A percentile compares a stretch with the other conserved stretches of the same genome.
Conservation (phyloP, 1,140 invertebrate species). For the Zeugodacus cucurbitae region DNA sequence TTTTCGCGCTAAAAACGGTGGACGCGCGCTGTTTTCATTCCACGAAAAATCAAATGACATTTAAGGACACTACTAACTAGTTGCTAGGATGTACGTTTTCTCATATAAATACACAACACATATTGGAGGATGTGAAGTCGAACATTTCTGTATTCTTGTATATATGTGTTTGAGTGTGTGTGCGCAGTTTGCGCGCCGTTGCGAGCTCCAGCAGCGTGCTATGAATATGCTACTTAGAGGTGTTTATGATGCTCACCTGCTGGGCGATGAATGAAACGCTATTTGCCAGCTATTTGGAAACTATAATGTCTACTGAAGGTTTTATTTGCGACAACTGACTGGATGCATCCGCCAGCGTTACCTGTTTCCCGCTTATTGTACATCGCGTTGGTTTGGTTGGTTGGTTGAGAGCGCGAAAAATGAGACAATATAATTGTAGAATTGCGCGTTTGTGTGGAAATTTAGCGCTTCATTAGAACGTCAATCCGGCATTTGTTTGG, state of each 20-base stretch:
- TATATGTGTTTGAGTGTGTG: background rate
- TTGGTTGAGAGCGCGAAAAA: background rate
- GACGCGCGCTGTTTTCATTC: background rate
- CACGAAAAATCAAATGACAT: constrained; percentile 8
- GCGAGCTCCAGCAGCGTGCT: background rate
- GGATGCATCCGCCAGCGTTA: background rate
- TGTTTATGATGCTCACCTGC: constrained; percentile 41
- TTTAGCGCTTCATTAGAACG: constrained; percentile 14
- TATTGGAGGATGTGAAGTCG: background rate
- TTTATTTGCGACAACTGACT: background rate
- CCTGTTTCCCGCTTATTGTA: background rate
- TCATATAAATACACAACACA: background rate
- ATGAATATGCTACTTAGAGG: constrained; percentile 33
- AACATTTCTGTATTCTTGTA: background rate
- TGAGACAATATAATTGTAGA: background rate
- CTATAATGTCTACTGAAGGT: background rate
- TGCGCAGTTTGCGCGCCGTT: background rate
- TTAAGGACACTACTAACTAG: background rate
- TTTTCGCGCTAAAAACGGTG: constrained; percentile 25
- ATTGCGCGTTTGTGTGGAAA: constrained; percentile 19
- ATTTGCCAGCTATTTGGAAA: background rate
- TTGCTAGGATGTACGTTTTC: background rate
- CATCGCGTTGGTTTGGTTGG: no score
- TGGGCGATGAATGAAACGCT: constrained; percentile 27
- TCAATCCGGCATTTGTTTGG: background rate